Evolutionary conservation across 2,113 vertebrate genomes (phyloP), one percentile per base, ranked within the genome.

Genomic region (Capricornis sumatraensis): DNA sequence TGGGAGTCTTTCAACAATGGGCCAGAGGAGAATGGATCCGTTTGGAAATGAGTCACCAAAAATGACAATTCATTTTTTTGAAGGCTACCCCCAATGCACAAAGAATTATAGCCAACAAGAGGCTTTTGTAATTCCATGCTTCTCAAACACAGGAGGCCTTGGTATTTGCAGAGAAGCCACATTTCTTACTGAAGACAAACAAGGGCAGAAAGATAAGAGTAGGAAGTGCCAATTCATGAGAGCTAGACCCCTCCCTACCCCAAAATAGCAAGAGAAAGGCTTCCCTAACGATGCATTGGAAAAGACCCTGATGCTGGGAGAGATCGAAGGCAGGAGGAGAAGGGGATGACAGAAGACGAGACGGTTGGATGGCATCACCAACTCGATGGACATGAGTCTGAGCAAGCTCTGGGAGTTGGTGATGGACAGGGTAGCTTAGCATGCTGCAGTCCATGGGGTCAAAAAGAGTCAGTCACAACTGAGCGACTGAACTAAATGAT

Each of bases 191-290:
- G 1, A 88, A 60, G 81, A 86, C 33, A 23, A 94, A 43, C 28
- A 25, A 17, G 0, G 11, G 45, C 43, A 91, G 50, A 28, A 89
- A 64, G 55, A 83, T 23, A 40, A 45, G 28, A 60, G 0, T 27
- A 19, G 52, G 0, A 5, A 17, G n/a, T 13, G 25, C 15, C 50
- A 62, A 6, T 7, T 82, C 52, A 21, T 0, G 6, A 45, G 8
- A 76, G 10, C 17, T 91, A 79, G 52, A 85, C 28, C 58, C 55
- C 88, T 33, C 81, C 74, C 43, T n/a, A 21, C 0, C 1, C 81
- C 36, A n/a, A 43, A 52, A 62, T 2, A 19, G 43, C 36, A 53
- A 50, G 30, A 93, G 45, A 93, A 64, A 43, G 7, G 33, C 21
- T 71, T 36, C 45, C 30, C 87, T 78, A 83, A 10, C 7, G 15